phyloP scores from a whole-genome alignment of 2,888 invertebrate genomes.

The Papilio gigon region DNA sequence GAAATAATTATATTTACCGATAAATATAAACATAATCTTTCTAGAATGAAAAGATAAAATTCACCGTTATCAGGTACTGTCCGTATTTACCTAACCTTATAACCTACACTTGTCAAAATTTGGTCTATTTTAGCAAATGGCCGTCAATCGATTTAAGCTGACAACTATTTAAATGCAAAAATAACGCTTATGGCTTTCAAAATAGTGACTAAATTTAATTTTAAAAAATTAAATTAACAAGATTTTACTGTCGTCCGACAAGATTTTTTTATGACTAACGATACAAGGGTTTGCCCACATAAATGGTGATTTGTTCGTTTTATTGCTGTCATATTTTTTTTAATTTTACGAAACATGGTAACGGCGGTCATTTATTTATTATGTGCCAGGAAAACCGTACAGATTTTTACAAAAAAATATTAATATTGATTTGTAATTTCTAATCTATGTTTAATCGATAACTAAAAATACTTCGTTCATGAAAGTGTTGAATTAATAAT shows the following conservation, averaged over 20 bases:
- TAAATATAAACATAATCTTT: too few species aligned
- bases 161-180: neutral
- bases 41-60: too few species aligned
- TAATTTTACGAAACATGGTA: neutral
- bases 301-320: conserved; percentile 17
- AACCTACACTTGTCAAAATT: neutral
- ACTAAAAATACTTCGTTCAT: too few species aligned
- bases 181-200: neutral
- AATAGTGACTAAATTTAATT: neutral
- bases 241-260: neutral
- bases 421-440: too few species aligned
- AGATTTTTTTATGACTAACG: conserved; percentile 5
- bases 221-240: neutral
- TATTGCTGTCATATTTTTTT: neutral
- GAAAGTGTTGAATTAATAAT: too few species aligned
- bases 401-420: too few species aligned
- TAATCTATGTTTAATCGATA: too few species aligned
- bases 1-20: too few species aligned
- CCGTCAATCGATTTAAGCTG: neutral
- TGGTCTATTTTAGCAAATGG: neutral
- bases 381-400: neutral
- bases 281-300: conserved; percentile 19
- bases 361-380: neutral
- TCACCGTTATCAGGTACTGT: too few species aligned
- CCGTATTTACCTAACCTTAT: neutral